Base-by-base conservation (phyloP, 2,888 invertebrate genomes). In the Melanostoma scalare region DNA sequence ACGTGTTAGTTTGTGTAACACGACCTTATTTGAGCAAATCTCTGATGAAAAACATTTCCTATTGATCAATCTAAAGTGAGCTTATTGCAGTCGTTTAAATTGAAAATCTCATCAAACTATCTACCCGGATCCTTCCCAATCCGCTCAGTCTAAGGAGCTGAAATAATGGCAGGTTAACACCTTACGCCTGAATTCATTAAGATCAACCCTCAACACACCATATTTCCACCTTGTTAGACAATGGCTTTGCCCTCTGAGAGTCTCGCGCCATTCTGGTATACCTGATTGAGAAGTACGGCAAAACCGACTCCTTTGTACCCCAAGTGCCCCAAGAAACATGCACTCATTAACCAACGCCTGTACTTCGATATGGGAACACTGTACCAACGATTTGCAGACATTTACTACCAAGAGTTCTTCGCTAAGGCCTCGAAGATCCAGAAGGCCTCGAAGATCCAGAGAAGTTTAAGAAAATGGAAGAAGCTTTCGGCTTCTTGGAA, bases 161-260 rank as follows among this genome's bases (percentile, higher is more conserved):
- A 92, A 95, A 89, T 95, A 56, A 92, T 93, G 92, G 91, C 91
- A 63, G 94, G 94, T 1, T 95, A 95, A 87, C 95, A 95, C 42
- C 87, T 94, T 78, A 94, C 93, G 77, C 95, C 95, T 0, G 95
- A 95, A 88, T 96, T 92, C 88, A 0, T 95, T 55, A 94, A 95
- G 92, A 90, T 96, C 53, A 96, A 96, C 90, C 96, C 96, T 0
- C 96, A 96, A 91, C 97, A 97, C 90, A 94, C 94, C 44, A n/a
- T n/a, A 93, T 97, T 80, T 97, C 97, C 6, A 96, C 96, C 0
- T 90, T 97, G 73, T 94, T 95, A 84, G 97, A 97, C 91, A 94
- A 96, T 88, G 97, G 96, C 0, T 95, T 96, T 88, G 91, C 93
- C 6, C 90, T 97, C 78, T 96, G 95, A 94, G 97, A 97, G 92